Conservation (phyloP, 2,888 invertebrate genomes). For the Luperina testacea region DNA sequence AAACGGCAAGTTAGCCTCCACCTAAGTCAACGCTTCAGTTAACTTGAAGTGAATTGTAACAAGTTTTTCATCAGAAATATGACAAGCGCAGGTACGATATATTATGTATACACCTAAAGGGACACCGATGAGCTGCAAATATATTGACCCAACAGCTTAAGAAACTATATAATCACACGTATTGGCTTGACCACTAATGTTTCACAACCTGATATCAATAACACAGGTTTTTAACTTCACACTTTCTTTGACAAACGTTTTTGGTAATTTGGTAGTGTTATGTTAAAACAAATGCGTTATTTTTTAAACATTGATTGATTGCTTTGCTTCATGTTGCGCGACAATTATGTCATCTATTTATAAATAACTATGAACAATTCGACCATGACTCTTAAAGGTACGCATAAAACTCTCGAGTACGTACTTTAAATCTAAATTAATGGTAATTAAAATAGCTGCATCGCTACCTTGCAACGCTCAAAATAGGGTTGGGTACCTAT, state of each 20-base stretch:
- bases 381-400: constrained; percentile 71
- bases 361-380: constrained; percentile 75
- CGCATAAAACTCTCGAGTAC: constrained; percentile 76
- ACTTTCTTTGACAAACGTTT: constrained; percentile 43
- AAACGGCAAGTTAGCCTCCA: constrained; percentile 27
- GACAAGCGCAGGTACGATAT: constrained; percentile 24
- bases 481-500: constrained; percentile 49
- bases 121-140: constrained; percentile 50
- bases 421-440: constrained; percentile 75
- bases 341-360: constrained; percentile 78
- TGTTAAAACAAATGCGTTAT: constrained; percentile 35
- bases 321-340: constrained; percentile 45
- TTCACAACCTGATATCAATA: constrained; percentile 39
- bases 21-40: constrained; percentile 18
- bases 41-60: constrained; percentile 34
- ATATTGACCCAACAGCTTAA: constrained; percentile 52
- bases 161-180: constrained; percentile 41
- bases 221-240: constrained; percentile 14
- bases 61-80: constrained; percentile 34
- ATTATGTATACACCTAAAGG: constrained; percentile 36
- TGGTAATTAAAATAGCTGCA: constrained; percentile 79
- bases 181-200: constrained; percentile 26
- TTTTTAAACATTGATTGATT: constrained; percentile 58
- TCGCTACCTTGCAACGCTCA: constrained; percentile 58
- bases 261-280: constrained; percentile 32